Conservation (phyloP, 1,140 invertebrate genomes). For the Lepidurus apus region DNA sequence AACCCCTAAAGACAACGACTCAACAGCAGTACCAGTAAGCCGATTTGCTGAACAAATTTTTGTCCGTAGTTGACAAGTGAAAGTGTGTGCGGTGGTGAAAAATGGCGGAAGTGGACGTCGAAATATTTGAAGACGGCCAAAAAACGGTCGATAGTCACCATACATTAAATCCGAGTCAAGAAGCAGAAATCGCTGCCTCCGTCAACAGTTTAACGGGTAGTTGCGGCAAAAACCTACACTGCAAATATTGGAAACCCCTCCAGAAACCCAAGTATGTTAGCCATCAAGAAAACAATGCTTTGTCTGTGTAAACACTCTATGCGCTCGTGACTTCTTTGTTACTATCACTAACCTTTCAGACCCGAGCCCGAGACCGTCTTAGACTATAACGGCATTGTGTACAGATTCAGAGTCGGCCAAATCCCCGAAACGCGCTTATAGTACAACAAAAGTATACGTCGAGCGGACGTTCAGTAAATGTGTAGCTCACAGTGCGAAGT, state of each 20-base stretch:
- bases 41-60: not conserved
- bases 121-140: not conserved
- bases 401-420: not conserved
- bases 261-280: constrained; percentile 29
- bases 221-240: constrained; percentile 33
- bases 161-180: constrained; percentile 12
- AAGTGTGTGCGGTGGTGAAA: not conserved
- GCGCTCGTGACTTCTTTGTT: too few species aligned
- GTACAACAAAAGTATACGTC: not conserved
- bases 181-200: not conserved
- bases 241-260: constrained; percentile 34
- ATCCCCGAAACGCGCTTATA: not conserved
- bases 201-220: not conserved
- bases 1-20: not conserved
- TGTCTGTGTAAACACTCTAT: too few species aligned
- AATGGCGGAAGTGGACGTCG: not conserved
- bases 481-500: not conserved
- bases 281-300: not conserved
- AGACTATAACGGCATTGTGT: too few species aligned
- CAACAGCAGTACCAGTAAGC: not conserved
- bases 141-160: constrained; percentile 16
- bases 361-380: too few species aligned
- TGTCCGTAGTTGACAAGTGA: not conserved
- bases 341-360: too few species aligned
- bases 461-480: not conserved